Evolutionary conservation across 2,888 invertebrate genomes (phyloP).

Genomic region (Tetropium fuscum): DNA sequence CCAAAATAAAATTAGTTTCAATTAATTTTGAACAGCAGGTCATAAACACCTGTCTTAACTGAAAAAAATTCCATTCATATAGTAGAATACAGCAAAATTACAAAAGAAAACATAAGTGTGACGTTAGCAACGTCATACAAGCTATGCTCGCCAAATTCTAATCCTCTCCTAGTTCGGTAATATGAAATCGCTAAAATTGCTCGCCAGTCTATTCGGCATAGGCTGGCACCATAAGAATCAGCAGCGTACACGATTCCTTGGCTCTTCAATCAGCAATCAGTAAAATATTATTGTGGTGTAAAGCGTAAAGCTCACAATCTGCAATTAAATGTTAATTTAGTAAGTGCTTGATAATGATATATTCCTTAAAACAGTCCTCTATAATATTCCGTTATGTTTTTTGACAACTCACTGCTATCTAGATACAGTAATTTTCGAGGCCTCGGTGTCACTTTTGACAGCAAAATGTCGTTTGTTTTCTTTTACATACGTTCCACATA

Average conservation of each 20-base stretch:
- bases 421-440: no score
- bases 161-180: neutral
- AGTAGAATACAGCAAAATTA: neutral
- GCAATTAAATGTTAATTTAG: no score
- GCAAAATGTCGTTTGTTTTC: no score
- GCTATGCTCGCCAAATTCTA: neutral
- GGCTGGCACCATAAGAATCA: no score
- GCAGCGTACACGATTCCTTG: neutral
- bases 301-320: neutral
- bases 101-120: neutral
- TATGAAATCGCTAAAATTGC: neutral
- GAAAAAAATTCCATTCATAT: slow-evolving; percentile 3
- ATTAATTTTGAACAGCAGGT: neutral
- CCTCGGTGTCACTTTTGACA: no score
- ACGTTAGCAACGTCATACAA: neutral
- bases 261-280: neutral
- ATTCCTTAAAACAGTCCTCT: no score
- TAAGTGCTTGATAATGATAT: no score
- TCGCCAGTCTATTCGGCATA: no score
- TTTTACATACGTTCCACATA: no score
- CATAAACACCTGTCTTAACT: neutral
- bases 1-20: neutral
- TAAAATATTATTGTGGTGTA: neutral
- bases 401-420: no score
- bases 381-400: no score